Conservation (phyloP, 2,797 vertebrate genomes). For the Caiman crocodilus region DNA sequence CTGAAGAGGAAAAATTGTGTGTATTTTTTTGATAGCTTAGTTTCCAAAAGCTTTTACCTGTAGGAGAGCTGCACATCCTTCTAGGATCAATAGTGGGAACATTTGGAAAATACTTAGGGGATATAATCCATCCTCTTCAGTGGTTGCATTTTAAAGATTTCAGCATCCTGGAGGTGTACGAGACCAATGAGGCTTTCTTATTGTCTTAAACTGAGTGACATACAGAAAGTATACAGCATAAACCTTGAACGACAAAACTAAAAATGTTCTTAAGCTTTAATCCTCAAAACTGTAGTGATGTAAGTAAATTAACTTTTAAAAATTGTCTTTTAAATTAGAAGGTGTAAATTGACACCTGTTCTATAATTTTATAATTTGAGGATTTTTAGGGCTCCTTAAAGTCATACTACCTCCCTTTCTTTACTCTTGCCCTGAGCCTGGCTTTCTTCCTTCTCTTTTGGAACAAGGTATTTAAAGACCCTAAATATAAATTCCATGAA, state of each 20-base stretch:
- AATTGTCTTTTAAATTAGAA: not conserved
- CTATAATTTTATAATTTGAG: not conserved
- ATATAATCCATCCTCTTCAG: not conserved
- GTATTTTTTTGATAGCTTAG: not conserved
- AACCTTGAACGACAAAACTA: not conserved
- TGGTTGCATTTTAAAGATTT: fast-evolving
- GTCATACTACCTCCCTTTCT: not conserved
- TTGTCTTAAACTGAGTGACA: not conserved
- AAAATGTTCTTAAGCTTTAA: not conserved
- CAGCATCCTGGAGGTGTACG: not conserved
- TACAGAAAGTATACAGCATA: not conserved
- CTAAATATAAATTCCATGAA: not conserved
- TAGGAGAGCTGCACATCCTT: not conserved
- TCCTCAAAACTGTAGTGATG: fast-evolving
- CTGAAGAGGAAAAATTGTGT: not conserved
- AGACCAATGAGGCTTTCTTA: not conserved
- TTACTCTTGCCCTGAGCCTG: not conserved
- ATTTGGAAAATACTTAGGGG: not conserved
- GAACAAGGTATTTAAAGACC: not conserved
- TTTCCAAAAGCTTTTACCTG: not conserved
- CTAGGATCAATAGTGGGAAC: not conserved
- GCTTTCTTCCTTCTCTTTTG: not conserved
- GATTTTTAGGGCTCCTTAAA: not conserved
- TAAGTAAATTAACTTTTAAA: not conserved
- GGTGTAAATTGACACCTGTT: not conserved